Percentiles rank a stretch among this genome's conserved stretches.
These are phyloP conservation scores for Ptychobarbus kaznakovi DNA, from an alignment of 2,797 vertebrate species.

Conservation along the genomic window DNA sequence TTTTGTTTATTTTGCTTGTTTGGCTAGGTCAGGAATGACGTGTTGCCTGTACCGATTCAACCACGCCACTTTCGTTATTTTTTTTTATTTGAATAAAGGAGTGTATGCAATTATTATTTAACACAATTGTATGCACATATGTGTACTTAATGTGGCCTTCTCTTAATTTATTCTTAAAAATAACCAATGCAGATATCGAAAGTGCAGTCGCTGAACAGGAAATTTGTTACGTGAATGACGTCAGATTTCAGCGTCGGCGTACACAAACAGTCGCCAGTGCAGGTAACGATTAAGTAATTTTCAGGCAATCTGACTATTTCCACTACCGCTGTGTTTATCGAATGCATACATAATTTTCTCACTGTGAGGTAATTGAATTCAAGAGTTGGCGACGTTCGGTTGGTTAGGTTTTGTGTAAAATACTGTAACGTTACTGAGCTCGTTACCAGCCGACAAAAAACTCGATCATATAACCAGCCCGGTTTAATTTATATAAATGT, in stretches of 20 bases:
- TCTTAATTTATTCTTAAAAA: neutral
- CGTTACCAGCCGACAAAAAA: neutral
- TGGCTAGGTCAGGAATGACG: slow-evolving; percentile 65
- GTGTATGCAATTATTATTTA: neutral
- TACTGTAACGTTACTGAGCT: no score
- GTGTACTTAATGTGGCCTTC: neutral
- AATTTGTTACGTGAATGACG: neutral
- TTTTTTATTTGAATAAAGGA: neutral
- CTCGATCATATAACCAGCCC: neutral
- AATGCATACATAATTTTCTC: neutral
- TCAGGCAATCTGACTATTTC: neutral
- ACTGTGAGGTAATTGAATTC: neutral
- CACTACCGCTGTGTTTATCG: neutral
- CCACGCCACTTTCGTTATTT: slow-evolving; percentile 66
- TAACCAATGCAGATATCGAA: slow-evolving; percentile 53
- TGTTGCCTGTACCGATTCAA: slow-evolving; percentile 58
- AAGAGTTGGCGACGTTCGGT: neutral
- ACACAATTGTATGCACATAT: neutral
- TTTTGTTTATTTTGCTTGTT: slow-evolving; percentile 78
- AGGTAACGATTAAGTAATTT: neutral
- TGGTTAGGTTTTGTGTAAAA: neutral
- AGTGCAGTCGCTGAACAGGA: slow-evolving; percentile 27
- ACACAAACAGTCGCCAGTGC: slow-evolving; percentile 7
- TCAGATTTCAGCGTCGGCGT: slow-evolving; percentile 17
- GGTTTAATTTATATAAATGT: neutral